Evolutionary conservation across 2,113 vertebrate genomes (phyloP).

Genomic region (Hiodon tergisus): DNA sequence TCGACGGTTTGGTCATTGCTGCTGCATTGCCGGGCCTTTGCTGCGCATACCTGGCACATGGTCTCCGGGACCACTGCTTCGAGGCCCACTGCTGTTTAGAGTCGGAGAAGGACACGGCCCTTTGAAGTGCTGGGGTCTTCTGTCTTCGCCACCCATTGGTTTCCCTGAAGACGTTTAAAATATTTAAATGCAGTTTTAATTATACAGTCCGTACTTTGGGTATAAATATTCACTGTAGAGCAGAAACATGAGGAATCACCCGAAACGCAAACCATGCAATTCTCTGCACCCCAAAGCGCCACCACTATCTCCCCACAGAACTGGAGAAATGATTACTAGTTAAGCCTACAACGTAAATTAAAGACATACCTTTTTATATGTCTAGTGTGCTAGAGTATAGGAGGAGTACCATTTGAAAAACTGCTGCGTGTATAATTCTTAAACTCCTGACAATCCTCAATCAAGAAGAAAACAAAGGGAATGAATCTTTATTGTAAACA

Average conservation of each 20-base stretch:
- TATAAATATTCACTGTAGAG: constrained; percentile 39
- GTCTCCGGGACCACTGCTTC: constrained; percentile 18
- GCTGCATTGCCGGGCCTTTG: neutral
- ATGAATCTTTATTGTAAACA: neutral
- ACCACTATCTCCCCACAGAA: constrained; percentile 52
- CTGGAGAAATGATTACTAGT: constrained; percentile 65
- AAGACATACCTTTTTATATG: constrained; percentile 43
- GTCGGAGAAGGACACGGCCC: neutral
- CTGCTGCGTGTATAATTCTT: constrained; percentile 22
- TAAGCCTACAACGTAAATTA: constrained; percentile 59
- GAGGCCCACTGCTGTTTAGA: neutral
- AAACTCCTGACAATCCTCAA: constrained; percentile 23
- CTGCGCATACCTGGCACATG: constrained; percentile 24
- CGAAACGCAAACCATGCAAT: constrained; percentile 45
- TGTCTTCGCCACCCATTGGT: constrained; percentile 20
- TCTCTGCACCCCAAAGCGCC: constrained; percentile 31
- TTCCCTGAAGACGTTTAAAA: constrained; percentile 32
- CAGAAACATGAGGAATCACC: constrained; percentile 37
- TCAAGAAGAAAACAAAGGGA: neutral
- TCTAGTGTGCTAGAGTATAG: constrained; percentile 3
- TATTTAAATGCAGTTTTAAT: constrained; percentile 40
- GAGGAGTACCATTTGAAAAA: constrained; percentile 28
- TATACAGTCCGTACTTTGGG: constrained; percentile 27
- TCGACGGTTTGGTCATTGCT: neutral
- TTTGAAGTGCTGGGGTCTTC: constrained; percentile 27